Conservation (phyloP, 2,888 invertebrate species). For the Eupeodes luniger region DNA sequence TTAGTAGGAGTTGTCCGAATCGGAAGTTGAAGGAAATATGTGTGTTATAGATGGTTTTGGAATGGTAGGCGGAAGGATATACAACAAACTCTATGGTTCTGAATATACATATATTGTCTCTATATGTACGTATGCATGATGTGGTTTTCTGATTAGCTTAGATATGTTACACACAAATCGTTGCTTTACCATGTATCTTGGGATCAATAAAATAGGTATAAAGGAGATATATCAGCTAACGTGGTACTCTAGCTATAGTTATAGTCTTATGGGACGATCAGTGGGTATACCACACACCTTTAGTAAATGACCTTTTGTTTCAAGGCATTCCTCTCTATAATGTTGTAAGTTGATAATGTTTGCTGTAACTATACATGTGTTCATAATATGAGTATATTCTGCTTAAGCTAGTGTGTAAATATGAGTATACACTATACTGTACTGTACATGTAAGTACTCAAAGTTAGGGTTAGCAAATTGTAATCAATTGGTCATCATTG, state of each 20-base stretch:
- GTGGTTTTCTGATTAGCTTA: neutral
- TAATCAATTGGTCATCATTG: slow-evolving; percentile 72
- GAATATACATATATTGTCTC: too few relatives aligned
- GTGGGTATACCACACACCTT: neutral
- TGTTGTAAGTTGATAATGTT: neutral
- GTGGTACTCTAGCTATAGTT: neutral
- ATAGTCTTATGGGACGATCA: slow-evolving; percentile 12
- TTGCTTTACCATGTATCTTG: neutral
- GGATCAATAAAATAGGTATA: slow-evolving; percentile 5
- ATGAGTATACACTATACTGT: neutral
- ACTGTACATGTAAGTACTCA: neutral
- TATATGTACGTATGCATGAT: neutral
- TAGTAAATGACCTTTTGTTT: slow-evolving; percentile 59
- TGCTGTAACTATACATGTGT: slow-evolving; percentile 7
- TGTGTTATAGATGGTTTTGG: slow-evolving; percentile 3
- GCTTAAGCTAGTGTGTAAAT: too few relatives aligned
- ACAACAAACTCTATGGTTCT: too few relatives aligned
- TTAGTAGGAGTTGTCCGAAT: slow-evolving; percentile 41
- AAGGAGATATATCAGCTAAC: slow-evolving; percentile 12
- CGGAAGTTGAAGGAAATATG: slow-evolving; percentile 48
- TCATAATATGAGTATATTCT: too few relatives aligned
- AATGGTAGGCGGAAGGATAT: slow-evolving; percentile 13
- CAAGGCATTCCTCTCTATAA: slow-evolving; percentile 27
- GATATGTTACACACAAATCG: slow-evolving; percentile 18
- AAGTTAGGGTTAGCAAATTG: slow-evolving; percentile 58